Evolutionary conservation across 2,888 invertebrate genomes (phyloP).

Genomic region (Sinotaia quadrata): DNA sequence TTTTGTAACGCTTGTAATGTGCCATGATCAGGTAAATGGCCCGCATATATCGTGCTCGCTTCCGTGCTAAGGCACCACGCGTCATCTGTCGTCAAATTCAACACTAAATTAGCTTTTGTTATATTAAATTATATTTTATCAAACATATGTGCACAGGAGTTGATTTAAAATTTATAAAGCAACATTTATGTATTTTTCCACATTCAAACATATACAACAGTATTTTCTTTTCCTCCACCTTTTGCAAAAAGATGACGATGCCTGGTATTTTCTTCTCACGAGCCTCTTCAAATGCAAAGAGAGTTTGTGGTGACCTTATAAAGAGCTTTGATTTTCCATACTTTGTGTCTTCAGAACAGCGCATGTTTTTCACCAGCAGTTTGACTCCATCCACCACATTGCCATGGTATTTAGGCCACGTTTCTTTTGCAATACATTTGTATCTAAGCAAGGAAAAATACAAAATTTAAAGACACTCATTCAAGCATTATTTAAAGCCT

Average conservation of each 20-base stretch:
- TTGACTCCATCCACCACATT: constrained; percentile 86
- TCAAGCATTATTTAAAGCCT: no score
- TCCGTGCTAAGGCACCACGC: constrained; percentile 86
- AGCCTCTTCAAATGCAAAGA: constrained; percentile 89
- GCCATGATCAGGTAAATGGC: constrained; percentile 87
- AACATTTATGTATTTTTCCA: no score
- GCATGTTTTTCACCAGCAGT: constrained; percentile 86
- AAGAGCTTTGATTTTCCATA: constrained; percentile 97
- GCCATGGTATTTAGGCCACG: constrained; percentile 95
- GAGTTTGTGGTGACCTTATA: constrained; percentile 90
- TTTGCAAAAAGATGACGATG: constrained; percentile 93
- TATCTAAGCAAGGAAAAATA: constrained; percentile 77
- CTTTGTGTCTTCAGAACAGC: constrained; percentile 86
- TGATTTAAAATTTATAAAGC: no score
- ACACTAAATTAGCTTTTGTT: no score
- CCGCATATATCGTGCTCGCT: constrained; percentile 86
- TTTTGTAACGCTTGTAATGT: constrained; percentile 85
- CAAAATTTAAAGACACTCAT: no score
- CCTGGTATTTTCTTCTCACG: constrained; percentile 90
- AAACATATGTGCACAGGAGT: no score
- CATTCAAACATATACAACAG: no score
- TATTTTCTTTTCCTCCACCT: constrained; percentile 80
- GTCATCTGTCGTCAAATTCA: constrained; percentile 80
- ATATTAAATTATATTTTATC: no score
- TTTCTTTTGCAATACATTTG: constrained; percentile 95